Conservation (phyloP, 2,113 vertebrate genomes). For the Scartelaos histophorus region DNA sequence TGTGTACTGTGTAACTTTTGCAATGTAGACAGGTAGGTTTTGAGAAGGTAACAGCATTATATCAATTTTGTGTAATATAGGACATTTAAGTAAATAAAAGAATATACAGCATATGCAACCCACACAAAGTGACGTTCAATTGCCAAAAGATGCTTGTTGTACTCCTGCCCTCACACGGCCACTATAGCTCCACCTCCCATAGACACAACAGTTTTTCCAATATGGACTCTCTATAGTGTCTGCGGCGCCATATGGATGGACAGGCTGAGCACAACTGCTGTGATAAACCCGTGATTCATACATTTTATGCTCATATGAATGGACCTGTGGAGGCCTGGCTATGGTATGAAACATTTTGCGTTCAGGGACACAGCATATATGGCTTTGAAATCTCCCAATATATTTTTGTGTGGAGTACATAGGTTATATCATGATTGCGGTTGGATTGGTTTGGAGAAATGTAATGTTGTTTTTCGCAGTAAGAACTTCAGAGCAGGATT, state of each 20-base stretch:
- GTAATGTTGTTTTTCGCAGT: neutral
- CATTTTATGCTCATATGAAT: constrained; percentile 8
- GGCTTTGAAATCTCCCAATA: neutral
- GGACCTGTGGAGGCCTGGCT: neutral
- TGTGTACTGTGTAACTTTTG: too few relatives aligned
- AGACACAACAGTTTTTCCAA: constrained; percentile 24
- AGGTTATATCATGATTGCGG: constrained; percentile 10
- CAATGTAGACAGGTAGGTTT: too few relatives aligned
- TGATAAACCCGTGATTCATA: constrained; percentile 8
- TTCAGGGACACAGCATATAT: constrained; percentile 3
- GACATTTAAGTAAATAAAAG: too few relatives aligned
- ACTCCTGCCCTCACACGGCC: constrained; percentile 44
- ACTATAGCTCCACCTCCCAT: constrained; percentile 10
- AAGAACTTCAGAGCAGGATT: constrained; percentile 10
- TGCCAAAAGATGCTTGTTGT: constrained; percentile 59
- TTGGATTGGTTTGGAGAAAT: constrained; percentile 12
- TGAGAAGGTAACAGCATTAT: too few relatives aligned
- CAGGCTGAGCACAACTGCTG: constrained; percentile 24
- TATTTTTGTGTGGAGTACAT: constrained; percentile 17
- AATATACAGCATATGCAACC: constrained; percentile 13
- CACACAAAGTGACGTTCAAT: constrained; percentile 67
- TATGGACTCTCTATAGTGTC: constrained; percentile 20
- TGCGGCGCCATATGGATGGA: constrained; percentile 37
- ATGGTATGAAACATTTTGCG: constrained; percentile 12
- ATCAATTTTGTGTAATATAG: too few relatives aligned